Base-by-base conservation (phyloP, 2,113 vertebrate species). In the Dasyornis broadbenti region DNA sequence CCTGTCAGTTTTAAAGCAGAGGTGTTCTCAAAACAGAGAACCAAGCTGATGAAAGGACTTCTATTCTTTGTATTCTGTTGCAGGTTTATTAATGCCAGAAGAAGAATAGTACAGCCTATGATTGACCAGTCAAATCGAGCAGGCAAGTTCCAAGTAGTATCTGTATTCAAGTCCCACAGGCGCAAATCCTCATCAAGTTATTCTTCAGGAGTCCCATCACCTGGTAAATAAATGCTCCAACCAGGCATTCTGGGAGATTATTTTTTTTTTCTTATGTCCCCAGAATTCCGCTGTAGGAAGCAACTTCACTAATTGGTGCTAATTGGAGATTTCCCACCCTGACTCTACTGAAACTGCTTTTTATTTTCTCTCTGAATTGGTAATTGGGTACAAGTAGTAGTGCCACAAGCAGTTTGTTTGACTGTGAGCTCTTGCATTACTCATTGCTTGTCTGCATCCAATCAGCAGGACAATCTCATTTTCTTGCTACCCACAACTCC, bases 51-150 rank as follows among this genome's bases (percentile, higher is more conserved):
- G 96, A 98, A 95, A 66, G 53, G 81, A 93, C 89, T 89, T 96
- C 89, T 96, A 85, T 94, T 98, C 95, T 96, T 89, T 97, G 96
- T 97, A 96, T 96, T 98, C 97, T 98, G 40, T 98, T 98, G 89
- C 98, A 99, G 99, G 99, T 99, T 99, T 98, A 99, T 99, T 98
- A 99, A 99, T 84, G 99, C 99, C 98, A 99, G 99, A 97, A 99
- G 99, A 99, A 99, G 99, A 99, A 99, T 99, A 99, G 99, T 99
- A 98, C 99, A 99, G 98, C 99, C 99, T 97, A 99, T 99, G 99
- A 99, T 99, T 96, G 99, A 99, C 98, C 99, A 99, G 99, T 99
- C 99, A 97, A 99, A 99, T 98, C 99, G 99, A 99, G 99, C 99
- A 99, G 99, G 99, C 99, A 99, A 99, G 98, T 98, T 96, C 94